Evolutionary conservation across 2,113 vertebrate genomes (phyloP).

Genomic region (Cinclus mexicanus): DNA sequence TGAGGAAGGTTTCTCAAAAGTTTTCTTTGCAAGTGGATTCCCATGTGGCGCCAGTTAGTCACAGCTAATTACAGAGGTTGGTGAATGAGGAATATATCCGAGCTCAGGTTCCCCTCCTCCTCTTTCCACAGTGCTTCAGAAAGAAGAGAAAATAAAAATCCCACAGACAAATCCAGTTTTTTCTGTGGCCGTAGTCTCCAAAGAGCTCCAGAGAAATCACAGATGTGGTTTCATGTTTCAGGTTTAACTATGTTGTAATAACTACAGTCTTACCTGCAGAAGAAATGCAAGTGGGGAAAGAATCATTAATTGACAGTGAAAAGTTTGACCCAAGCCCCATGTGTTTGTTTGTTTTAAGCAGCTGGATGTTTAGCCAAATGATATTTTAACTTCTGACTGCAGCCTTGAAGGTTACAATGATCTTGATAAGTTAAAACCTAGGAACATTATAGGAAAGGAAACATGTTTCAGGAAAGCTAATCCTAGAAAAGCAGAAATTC

Average conservation of each 20-base stretch:
- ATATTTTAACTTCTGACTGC: conserved; percentile 9
- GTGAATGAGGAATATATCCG: conserved; percentile 42
- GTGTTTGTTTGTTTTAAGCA: conserved; percentile 6
- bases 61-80: conserved; percentile 73
- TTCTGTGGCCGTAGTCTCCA: conserved; percentile 22
- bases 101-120: conserved; percentile 17
- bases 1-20: conserved; percentile 24
- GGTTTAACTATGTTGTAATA: conserved; percentile 48
- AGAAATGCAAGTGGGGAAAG: conserved; percentile 49
- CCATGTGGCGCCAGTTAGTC: conserved; percentile 71
- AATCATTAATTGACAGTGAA: conserved; percentile 53
- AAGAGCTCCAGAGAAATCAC: conserved; percentile 51
- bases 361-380: background rate
- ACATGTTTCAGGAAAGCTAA: background rate
- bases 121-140: conserved; percentile 26
- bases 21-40: conserved; percentile 64
- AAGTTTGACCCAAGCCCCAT: background rate
- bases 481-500: background rate
- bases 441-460: background rate
- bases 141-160: conserved; percentile 63
- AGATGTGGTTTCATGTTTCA: conserved; percentile 70
- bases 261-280: conserved; percentile 43
- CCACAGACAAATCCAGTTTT: conserved; percentile 50
- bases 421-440: background rate
- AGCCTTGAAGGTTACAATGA: background rate